These are phyloP conservation scores for Panorpa germanica DNA, from an alignment of 2,888 invertebrate genomes.

Conservation along the genomic window DNA sequence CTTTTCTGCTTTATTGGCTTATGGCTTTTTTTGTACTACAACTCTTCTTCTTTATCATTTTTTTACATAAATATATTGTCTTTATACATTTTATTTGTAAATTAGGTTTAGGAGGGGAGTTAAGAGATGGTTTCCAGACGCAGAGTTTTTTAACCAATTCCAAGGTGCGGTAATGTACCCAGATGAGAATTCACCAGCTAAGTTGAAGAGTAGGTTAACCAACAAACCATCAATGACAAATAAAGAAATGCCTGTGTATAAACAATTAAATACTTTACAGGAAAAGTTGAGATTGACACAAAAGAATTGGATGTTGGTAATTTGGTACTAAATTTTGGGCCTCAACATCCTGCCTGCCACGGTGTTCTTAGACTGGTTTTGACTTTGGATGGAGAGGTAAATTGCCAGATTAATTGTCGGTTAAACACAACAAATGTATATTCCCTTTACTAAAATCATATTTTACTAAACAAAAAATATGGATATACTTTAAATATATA, in stretches of 20 bases:
- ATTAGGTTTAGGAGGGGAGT: too few relatives aligned
- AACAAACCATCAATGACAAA: constrained; percentile 11
- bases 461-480: too few relatives aligned
- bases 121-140: constrained; percentile 45
- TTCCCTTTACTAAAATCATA: constrained; percentile 1
- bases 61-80: too few relatives aligned
- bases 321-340: constrained; percentile 67
- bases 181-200: constrained; percentile 23
- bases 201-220: constrained; percentile 17
- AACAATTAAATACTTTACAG: not conserved
- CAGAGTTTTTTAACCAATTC: constrained; percentile 33
- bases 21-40: too few relatives aligned
- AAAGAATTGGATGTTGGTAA: constrained; percentile 41
- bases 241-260: constrained; percentile 10
- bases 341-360: constrained; percentile 82
- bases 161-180: constrained; percentile 36
- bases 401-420: constrained; percentile 23
- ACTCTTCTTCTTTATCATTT: too few relatives aligned
- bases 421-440: constrained; percentile 8
- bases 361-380: constrained; percentile 68
- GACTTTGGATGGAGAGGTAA: constrained; percentile 71
- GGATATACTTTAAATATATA: constrained; percentile 6
- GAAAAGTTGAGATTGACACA: constrained; percentile 22
- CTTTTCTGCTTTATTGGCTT: too few relatives aligned
- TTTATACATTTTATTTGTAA: too few relatives aligned